These are phyloP conservation scores for Acanthisitta chloris DNA, from an alignment of 2,113 vertebrate genomes.

Conservation along the genomic window DNA sequence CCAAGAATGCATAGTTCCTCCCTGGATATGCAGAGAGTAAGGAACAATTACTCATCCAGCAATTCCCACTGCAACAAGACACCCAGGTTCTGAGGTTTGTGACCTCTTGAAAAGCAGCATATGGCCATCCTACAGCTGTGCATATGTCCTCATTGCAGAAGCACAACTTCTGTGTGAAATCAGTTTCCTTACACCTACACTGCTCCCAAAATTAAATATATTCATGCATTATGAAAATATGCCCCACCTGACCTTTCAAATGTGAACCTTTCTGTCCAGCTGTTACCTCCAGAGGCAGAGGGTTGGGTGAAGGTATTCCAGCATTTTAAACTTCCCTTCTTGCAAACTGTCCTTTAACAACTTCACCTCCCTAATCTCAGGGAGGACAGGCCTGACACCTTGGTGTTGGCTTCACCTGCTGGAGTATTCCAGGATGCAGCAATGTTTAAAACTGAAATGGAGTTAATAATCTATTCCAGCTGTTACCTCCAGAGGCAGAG, in stretches of 20 bases:
- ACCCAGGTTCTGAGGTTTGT: neutral
- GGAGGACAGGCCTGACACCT: neutral
- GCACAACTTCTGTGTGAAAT: neutral
- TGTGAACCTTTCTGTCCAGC: neutral
- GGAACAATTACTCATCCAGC: neutral
- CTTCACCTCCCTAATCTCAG: neutral
- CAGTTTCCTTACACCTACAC: neutral
- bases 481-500: neutral
- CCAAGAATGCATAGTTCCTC: neutral
- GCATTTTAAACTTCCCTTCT: neutral
- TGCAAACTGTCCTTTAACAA: neutral
- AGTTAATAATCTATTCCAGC: neutral
- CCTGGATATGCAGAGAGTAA: neutral
- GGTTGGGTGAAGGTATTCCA: neutral
- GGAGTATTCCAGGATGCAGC: neutral
- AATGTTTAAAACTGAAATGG: neutral
- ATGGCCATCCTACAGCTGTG: neutral
- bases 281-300: neutral
- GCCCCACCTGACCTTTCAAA: neutral
- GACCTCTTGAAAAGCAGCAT: neutral
- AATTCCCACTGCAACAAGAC: neutral
- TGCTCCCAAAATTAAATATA: neutral
- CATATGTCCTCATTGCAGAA: neutral
- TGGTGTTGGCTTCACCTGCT: neutral
- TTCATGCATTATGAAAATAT: neutral